phyloP scores from a whole-genome alignment of 2,797 vertebrate species.

The Hapalemur alaotrensis region DNA sequence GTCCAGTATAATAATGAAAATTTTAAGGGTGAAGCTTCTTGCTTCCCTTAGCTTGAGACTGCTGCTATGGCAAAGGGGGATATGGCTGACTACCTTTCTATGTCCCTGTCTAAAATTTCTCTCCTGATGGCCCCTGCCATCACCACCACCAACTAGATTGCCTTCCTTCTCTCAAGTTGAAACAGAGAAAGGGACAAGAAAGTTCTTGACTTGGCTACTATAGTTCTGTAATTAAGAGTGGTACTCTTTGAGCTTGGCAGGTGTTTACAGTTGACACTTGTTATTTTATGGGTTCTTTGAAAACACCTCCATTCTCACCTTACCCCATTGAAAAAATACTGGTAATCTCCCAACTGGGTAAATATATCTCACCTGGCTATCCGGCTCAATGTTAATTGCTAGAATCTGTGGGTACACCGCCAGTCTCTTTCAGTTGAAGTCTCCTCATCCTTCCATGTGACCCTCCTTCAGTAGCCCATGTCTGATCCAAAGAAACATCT shows the following conservation, averaged over 20 bases:
- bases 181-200: background rate
- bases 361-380: background rate
- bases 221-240: background rate
- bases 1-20: background rate
- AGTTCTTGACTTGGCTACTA: background rate
- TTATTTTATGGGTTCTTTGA: background rate
- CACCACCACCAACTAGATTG: background rate
- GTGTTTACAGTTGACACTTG: background rate
- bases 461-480: background rate
- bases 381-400: background rate
- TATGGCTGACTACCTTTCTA: background rate
- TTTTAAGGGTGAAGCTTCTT: background rate
- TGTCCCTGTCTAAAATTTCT: background rate
- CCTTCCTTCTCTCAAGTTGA: background rate
- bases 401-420: background rate
- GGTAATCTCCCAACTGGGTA: background rate
- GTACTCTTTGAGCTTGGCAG: background rate
- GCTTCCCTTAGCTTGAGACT: background rate
- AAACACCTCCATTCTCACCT: background rate
- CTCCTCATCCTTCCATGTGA: background rate
- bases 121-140: background rate
- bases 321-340: background rate
- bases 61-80: background rate
- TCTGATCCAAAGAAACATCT: background rate
- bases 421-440: background rate